These are phyloP conservation scores for Leguminivora glycinivorella DNA, from an alignment of 1,140 invertebrate species.

Conservation along the genomic window DNA sequence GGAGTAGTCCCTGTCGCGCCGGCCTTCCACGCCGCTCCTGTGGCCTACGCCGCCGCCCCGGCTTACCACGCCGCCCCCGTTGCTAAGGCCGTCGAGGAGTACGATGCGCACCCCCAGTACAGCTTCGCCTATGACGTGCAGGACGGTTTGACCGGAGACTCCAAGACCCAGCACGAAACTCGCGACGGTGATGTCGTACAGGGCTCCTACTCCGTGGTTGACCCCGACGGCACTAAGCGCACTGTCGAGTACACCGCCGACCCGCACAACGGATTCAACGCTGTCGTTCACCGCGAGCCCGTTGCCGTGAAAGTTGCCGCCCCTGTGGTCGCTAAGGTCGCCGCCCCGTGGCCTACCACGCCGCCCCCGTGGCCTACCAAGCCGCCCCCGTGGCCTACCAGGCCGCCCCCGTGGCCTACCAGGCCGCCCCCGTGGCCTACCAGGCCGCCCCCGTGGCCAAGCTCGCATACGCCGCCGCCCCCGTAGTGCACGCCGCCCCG, in stretches of 20 bases:
- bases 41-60: constrained; percentile 18
- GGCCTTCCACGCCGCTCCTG: constrained; percentile 31
- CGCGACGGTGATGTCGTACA: constrained; percentile 79
- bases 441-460: constrained; percentile 52
- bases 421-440: constrained; percentile 41
- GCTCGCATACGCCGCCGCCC: constrained; percentile 24
- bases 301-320: constrained; percentile 39
- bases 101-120: constrained; percentile 80
- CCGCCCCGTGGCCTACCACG: constrained; percentile 31
- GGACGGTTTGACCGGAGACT: constrained; percentile 81
- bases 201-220: constrained; percentile 80
- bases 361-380: constrained; percentile 44
- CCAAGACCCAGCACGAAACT: constrained; percentile 81
- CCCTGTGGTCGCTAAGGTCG: constrained; percentile 33
- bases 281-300: constrained; percentile 57
- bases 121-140: constrained; percentile 81
- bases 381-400: constrained; percentile 45
- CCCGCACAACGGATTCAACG: constrained; percentile 70
- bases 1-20: constrained; percentile 45
- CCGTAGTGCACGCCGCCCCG: constrained; percentile 37
- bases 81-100: constrained; percentile 39
- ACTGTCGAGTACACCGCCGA: constrained; percentile 81
- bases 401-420: constrained; percentile 27
- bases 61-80: constrained; percentile 35
- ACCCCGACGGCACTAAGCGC: constrained; percentile 81